Base-by-base conservation (phyloP, 2,888 invertebrate species). In the Keiferia lycopersicella region DNA sequence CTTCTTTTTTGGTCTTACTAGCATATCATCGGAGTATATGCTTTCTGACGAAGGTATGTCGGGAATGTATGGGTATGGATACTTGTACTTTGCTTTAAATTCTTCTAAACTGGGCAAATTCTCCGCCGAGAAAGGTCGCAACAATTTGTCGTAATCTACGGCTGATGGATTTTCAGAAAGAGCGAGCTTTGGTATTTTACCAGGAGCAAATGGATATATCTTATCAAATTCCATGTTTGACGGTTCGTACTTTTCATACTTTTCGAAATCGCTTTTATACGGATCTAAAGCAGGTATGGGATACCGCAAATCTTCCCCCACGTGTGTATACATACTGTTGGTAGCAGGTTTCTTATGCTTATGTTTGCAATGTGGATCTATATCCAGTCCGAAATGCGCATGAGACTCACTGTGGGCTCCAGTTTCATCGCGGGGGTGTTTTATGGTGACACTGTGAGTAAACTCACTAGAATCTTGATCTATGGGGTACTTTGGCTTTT, bases 381-480 rank as follows among this genome's bases (percentile, higher is more conserved):
- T 81, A 70, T 75, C 80, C 66, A 85, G 82, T 34, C 88, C 88
- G 62, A 84, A 76, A 73, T 88, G 87, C 73, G 86, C 84, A 67
- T 85, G 81, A 14, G 87, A 78, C 53, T 83, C 83, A 41, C 76
- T 77, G 63, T 81, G 80, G 38, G 74, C 68, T 8, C 74, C 76
- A 53, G 71, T 68, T 60, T 86, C 84, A 66, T 88, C 87, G 45
- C 77, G 79, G 6, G 86, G 87, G 73, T 88, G 88, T 71, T 87
- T 88, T 38, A 88, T 87, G 56, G 83, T 80, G 66, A 88, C 83
- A 68, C 83, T 88, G 63, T 90, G 88, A 1, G 86, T 83, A 63
- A 84, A 90, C 63, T 88, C 90, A 73, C 86, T 88, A 1, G 87
- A 77, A 69, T 89, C 88, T 66, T 81, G 75, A 67, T 88, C 88